Evolutionary conservation across 2,797 vertebrate genomes (phyloP), one percentile per base, ranked within the genome.

Genomic region (Phaenicophaeus curvirostris): DNA sequence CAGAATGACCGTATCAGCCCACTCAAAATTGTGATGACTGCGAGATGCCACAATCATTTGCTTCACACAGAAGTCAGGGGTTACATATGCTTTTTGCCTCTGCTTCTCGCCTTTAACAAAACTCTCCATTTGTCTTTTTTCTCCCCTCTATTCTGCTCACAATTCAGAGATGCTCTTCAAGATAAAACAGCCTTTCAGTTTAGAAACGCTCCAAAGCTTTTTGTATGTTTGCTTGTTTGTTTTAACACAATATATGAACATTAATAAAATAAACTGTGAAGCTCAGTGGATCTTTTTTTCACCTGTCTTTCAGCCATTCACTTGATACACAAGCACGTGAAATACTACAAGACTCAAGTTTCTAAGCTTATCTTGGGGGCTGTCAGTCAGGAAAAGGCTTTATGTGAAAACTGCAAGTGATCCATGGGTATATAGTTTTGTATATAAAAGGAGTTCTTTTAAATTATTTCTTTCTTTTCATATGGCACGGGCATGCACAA

Each of bases 271-370:
- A 93, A 96, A 92, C 91, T 78, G 78, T 93, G 94, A 79, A 68
- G 63, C 90, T 96, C 25, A 39, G 65, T 67, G 61, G 89, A 93
- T 82, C 71, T 39, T 85, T 71, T 71, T 86, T 82, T 72, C 71
- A 85, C 68, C 90, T 61, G 78, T 96, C 89, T 93, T 95, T 94
- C 84, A 90, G 83, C 76, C 87, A 61, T 84, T 95, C 93, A 83
- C 89, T 96, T 90, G 93, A 88, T 94, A 89, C 39, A 95, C 42
- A 90, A 91, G 91, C 86, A 84, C 57, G 71, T 91, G 95, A 93
- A 96, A 96, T 81, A 86, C 91, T 93, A 95, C 93, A 96, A 97
- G 96, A 93, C 85, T 97, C 95, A 73, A 93, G 91, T 96, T 97
- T 95, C 96, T 88, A 68, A 90, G 95, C 97, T 97, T 97, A 94